A percentile compares a stretch with the other conserved stretches of the same genome.
These are phyloP conservation scores for Notolabrus celidotus DNA, from an alignment of 2,797 vertebrate species.

Conservation along the genomic window DNA sequence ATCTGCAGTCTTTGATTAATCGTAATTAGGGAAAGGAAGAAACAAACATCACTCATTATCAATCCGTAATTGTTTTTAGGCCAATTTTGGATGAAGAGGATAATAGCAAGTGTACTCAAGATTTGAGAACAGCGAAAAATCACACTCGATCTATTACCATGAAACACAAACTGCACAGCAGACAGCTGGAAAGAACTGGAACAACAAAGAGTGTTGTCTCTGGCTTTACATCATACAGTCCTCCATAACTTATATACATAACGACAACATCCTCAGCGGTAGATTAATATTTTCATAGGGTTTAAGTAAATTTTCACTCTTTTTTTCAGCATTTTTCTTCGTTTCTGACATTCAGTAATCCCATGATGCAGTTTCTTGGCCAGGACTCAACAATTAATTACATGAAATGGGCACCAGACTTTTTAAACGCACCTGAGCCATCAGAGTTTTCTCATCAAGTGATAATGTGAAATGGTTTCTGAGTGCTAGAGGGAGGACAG, in stretches of 20 bases:
- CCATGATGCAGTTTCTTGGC: not conserved
- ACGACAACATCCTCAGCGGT: slow-evolving; percentile 13
- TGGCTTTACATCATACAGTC: slow-evolving; percentile 11
- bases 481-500: slow-evolving; percentile 31
- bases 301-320: not conserved
- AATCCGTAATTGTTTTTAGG: slow-evolving; percentile 47
- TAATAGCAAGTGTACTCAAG: slow-evolving; percentile 38
- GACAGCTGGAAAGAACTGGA: slow-evolving; percentile 1
- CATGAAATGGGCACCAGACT: slow-evolving; percentile 22
- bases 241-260: not conserved
- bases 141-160: slow-evolving; percentile 15
- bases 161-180: slow-evolving; percentile 4
- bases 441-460: slow-evolving; percentile 36
- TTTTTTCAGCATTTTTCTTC: not conserved
- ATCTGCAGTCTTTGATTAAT: slow-evolving; percentile 56
- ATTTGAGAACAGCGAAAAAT: slow-evolving; percentile 21
- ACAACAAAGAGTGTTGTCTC: slow-evolving; percentile 11
- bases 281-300: slow-evolving; percentile 4
- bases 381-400: slow-evolving; percentile 15
- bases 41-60: slow-evolving; percentile 62
- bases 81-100: slow-evolving; percentile 40
- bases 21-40: slow-evolving; percentile 59
- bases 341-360: slow-evolving; percentile 16
- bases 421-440: slow-evolving; percentile 34
- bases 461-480: slow-evolving; percentile 35